Base-by-base conservation (phyloP, 2,888 invertebrate genomes). In the Melolontha melolontha region DNA sequence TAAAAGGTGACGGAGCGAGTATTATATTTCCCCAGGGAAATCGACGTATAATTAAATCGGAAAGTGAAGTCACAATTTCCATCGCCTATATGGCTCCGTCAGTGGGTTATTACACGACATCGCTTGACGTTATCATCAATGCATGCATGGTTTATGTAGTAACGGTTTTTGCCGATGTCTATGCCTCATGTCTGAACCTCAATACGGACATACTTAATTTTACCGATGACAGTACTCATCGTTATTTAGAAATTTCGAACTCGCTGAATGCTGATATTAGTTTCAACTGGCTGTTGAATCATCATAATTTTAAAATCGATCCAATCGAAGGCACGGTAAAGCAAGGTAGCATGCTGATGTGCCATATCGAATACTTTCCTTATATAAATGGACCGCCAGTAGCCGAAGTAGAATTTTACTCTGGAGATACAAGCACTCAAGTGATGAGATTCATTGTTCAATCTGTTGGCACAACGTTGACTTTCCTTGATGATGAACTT, bases 101-200 rank as follows among this genome's bases (percentile, higher is more conserved):
- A n/a, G 17, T 49, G 0, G 68, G 68, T 34, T 68, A 65, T 34
- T 68, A 68, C 44, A 57, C 47, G 10, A 29, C 50, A 11, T 39
- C 57, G 29, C 16, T 68, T 16, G 64, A 63, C 17, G 17, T 68
- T 0, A 57, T 64, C 6, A 42, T 68, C 2, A 68, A 68, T 29
- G 57, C 64, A 29, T 44, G 57, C 27, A 50, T 42, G 2, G 47
- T 68, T 27, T 57, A 29, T 12, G 47, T 52, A 0, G 64, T 68
- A 5, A 68, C 54, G 7, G 14, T 68, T 29, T 10, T 65, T 1
- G 68, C 68, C 1, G 68, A 68, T 34, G 66, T 66, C 10, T 47
- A 16, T 4, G 11, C 16, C 7, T 11, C 12, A 5, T 39, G 22
- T 12, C 22, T 68, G 14, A 55, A 64, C 7, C 29, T 65, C 8